These are phyloP conservation scores for Ardeotis arabs DNA, from an alignment of 2,113 vertebrate genomes.

Conservation along the genomic window DNA sequence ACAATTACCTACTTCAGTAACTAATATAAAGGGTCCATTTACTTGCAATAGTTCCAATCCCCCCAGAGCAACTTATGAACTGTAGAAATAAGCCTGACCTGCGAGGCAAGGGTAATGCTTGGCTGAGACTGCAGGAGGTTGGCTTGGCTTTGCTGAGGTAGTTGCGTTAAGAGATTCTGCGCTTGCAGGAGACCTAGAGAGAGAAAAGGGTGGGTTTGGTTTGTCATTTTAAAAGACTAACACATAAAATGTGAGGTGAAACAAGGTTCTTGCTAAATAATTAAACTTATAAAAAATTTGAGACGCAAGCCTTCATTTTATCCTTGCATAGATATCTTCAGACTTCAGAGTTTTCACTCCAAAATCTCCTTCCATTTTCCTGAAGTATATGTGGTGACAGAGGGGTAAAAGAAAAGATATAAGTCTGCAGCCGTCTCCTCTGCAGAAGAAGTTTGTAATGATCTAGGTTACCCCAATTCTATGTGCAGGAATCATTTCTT, in stretches of 20 bases:
- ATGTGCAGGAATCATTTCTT: background rate
- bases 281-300: background rate
- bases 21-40: background rate
- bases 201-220: background rate
- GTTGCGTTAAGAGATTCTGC: conserved; percentile 97
- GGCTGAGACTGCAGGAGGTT: conserved; percentile 99
- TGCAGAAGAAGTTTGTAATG: background rate
- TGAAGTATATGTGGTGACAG: background rate
- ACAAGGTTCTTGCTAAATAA: background rate
- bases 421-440: background rate
- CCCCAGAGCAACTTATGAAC: background rate
- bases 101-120: conserved; percentile 95
- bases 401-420: background rate
- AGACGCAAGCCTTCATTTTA: background rate
- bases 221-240: background rate
- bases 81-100: conserved; percentile 79
- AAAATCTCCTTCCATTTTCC: background rate
- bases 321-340: background rate
- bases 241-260: background rate
- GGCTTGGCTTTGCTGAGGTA: conserved; percentile 99
- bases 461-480: background rate
- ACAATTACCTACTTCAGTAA: background rate
- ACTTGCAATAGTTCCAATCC: background rate
- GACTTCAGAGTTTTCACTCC: background rate
- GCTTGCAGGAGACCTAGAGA: conserved; percentile 92